Conservation (phyloP, 2,113 vertebrate species). For the Heptranchias perlo region DNA sequence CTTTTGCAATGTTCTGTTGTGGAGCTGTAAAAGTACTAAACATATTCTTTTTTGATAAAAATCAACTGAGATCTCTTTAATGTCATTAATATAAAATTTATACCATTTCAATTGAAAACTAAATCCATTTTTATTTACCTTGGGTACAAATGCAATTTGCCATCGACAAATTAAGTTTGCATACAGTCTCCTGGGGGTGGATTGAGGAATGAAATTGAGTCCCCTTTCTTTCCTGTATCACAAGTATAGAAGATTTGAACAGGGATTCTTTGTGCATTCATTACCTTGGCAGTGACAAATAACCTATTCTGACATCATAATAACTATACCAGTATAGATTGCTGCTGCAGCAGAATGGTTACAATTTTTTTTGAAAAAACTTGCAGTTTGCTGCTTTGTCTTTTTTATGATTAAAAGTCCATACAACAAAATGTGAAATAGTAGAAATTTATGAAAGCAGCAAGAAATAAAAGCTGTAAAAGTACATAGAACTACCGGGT, state of each 20-base stretch:
- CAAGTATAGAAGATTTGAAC: too few relatives aligned
- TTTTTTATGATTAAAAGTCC: background rate
- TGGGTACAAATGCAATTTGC: background rate
- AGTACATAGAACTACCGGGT: too few relatives aligned
- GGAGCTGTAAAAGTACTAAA: background rate
- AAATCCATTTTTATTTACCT: background rate
- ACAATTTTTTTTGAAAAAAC: background rate
- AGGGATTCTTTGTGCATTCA: too few relatives aligned
- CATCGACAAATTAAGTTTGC: background rate
- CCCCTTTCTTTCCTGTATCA: background rate
- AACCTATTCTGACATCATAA: too few relatives aligned
- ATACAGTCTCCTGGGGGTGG: background rate
- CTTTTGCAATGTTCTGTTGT: background rate
- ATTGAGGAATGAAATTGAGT: background rate
- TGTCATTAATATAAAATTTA: background rate
- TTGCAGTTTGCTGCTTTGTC: background rate
- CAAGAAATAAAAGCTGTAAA: background rate
- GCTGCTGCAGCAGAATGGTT: too few relatives aligned
- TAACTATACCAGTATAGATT: background rate
- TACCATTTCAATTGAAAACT: too few relatives aligned
- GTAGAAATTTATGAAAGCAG: background rate
- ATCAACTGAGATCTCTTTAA: background rate
- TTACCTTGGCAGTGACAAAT: background rate
- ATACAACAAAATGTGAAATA: background rate
- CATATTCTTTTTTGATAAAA: background rate